Conservation (phyloP, 1,140 invertebrate genomes). For the Papilio glaucus region DNA sequence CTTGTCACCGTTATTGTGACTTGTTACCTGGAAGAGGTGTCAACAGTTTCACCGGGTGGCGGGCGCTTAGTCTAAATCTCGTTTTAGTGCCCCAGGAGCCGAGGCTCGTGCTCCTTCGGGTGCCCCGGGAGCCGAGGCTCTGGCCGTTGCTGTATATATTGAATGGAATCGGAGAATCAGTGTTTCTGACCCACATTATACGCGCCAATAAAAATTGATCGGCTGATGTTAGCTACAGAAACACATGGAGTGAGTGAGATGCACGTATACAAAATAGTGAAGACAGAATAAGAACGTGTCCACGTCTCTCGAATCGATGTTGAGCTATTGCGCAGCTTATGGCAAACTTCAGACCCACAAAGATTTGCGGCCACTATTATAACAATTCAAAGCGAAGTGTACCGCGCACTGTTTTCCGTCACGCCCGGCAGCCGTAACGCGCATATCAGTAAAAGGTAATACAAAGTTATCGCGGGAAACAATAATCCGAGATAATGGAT, state of each 20-base stretch:
- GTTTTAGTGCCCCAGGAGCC: too few species aligned
- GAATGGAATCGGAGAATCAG: too few species aligned
- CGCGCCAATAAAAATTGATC: not conserved
- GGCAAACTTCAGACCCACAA: not conserved
- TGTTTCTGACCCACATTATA: not conserved
- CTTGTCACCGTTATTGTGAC: too few species aligned
- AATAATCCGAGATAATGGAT: conserved; percentile 81
- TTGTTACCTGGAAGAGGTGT: too few species aligned
- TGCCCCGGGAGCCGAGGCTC: too few species aligned
- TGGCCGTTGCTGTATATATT: too few species aligned
- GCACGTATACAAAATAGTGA: not conserved
- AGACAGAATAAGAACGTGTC: not conserved
- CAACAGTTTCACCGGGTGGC: too few species aligned
- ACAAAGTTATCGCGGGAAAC: conserved; percentile 66
- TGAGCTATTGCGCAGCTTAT: not conserved
- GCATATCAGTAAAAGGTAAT: conserved; percentile 53
- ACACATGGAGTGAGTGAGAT: not conserved
- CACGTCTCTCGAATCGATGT: not conserved
- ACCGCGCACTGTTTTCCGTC: conserved; percentile 13
- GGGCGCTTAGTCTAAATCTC: too few species aligned
- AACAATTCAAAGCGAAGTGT: conserved; percentile 1
- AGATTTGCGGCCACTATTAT: not conserved
- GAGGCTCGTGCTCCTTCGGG: too few species aligned
- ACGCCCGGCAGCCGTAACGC: conserved; percentile 11
- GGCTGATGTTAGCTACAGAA: conserved; percentile 4